Percentiles rank a stretch among this genome's conserved stretches.
These are phyloP conservation scores for Myocastor coypus DNA, from an alignment of 2,113 vertebrate species.

Conservation along the genomic window DNA sequence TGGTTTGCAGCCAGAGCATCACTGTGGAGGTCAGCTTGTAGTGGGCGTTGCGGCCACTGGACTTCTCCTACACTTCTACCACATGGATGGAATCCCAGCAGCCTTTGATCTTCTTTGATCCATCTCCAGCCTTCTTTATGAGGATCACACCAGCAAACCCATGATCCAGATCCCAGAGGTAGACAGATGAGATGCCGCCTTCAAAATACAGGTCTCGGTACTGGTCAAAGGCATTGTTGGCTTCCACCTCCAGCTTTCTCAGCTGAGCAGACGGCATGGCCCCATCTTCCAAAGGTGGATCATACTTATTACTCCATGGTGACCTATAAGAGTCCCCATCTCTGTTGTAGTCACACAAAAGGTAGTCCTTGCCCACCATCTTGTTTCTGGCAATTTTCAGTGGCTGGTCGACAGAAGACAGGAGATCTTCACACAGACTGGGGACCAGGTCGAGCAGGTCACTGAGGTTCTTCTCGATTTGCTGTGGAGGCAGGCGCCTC, in stretches of 20 bases:
- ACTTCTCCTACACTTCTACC: conserved; percentile 99
- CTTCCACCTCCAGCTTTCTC: conserved; percentile 93
- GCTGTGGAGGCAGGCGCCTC: conserved; percentile 99
- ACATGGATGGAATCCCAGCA: conserved; percentile 99
- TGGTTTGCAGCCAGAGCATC: conserved; percentile 99
- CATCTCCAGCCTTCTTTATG: conserved; percentile 99
- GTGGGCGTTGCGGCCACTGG: conserved; percentile 98
- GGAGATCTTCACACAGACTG: conserved; percentile 97
- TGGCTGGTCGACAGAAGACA: conserved; percentile 99
- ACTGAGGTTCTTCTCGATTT: conserved; percentile 99
- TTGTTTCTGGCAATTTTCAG: conserved; percentile 99
- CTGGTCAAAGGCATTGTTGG: conserved; percentile 66
- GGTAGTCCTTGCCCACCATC: conserved; percentile 98
- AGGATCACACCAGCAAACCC: conserved; percentile 99
- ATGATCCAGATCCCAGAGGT: conserved; percentile 99
- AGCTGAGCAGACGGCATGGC: no score
- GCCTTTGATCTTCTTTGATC: conserved; percentile 99
- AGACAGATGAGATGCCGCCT: conserved; percentile 98
- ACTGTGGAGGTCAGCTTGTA: conserved; percentile 99
- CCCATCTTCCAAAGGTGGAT: no score
- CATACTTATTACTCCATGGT: no score
- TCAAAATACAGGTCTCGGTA: conserved; percentile 93
- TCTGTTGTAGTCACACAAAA: conserved; percentile 99
- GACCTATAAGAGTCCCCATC: conserved; percentile 99
- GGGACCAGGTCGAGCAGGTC: conserved; percentile 92